These are phyloP conservation scores for Eilema depressum DNA, from an alignment of 2,888 invertebrate species.

Conservation along the genomic window DNA sequence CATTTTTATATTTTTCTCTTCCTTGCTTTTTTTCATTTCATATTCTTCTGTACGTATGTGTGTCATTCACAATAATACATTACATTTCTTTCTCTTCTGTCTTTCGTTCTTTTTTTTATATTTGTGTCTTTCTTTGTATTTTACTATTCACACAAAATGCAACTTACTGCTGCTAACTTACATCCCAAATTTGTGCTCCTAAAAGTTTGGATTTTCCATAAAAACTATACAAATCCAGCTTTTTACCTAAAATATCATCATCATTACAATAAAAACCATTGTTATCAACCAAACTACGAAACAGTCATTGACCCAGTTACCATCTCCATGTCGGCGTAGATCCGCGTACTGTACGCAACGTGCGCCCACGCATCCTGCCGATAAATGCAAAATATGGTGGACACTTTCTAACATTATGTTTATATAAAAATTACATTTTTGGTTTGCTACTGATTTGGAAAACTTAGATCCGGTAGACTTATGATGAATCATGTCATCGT, in stretches of 20 bases:
- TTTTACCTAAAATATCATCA: neutral
- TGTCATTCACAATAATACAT: too few relatives aligned
- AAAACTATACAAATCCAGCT: neutral
- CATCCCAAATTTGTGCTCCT: too few relatives aligned
- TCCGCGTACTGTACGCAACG: conserved; percentile 31
- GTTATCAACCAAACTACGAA: conserved; percentile 25
- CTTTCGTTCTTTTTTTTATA: too few relatives aligned
- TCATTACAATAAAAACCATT: conserved; percentile 8
- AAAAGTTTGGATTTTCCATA: neutral
- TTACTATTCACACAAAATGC: too few relatives aligned
- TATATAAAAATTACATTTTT: conserved; percentile 1
- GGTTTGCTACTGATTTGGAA: conserved; percentile 9
- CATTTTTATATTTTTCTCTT: too few relatives aligned
- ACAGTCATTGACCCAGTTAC: conserved; percentile 48
- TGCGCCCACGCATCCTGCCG: conserved; percentile 49
- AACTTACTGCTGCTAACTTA: too few relatives aligned
- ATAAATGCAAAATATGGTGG: conserved; percentile 30
- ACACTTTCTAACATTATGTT: conserved; percentile 12
- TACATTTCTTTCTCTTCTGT: too few relatives aligned
- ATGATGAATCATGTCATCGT: neutral
- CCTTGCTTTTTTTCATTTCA: too few relatives aligned
- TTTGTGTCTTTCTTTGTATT: too few relatives aligned
- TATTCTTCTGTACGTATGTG: too few relatives aligned
- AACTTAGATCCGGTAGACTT: conserved; percentile 52
- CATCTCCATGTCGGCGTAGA: conserved; percentile 39